Evolutionary conservation across 2,797 vertebrate genomes (phyloP).

Genomic region (Anabas testudineus): DNA sequence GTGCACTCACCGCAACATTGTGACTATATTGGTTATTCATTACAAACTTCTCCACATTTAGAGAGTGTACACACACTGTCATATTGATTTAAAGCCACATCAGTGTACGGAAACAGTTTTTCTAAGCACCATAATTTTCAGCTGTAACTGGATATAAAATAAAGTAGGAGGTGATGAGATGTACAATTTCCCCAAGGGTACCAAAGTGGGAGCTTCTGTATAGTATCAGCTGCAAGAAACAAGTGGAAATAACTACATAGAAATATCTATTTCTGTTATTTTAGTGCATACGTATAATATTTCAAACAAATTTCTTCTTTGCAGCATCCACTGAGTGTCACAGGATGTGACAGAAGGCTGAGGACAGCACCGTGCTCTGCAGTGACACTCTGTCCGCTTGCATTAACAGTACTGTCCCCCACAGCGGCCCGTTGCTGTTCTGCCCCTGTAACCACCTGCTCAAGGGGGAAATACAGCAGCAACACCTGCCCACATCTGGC

Average conservation of each 20-base stretch:
- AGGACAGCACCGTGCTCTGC: conserved; percentile 46
- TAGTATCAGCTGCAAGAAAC: neutral
- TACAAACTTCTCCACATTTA: neutral
- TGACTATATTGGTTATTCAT: conserved; percentile 20
- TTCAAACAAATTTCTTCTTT: conserved; percentile 43
- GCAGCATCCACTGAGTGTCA: conserved; percentile 46
- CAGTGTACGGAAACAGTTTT: neutral
- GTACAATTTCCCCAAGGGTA: conserved; percentile 17
- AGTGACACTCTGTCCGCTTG: conserved; percentile 69
- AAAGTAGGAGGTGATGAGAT: conserved; percentile 9
- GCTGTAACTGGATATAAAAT: neutral
- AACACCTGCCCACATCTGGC: conserved; percentile 66
- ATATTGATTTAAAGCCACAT: conserved; percentile 42
- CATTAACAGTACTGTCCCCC: conserved; percentile 54
- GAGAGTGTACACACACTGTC: conserved; percentile 8
- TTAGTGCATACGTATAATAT: neutral
- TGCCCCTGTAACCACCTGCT: conserved; percentile 73
- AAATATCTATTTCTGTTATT: no score
- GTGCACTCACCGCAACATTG: conserved; percentile 10
- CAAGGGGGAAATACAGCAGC: conserved; percentile 26
- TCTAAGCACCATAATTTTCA: neutral
- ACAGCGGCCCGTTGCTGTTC: conserved; percentile 44
- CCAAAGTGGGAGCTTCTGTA: neutral
- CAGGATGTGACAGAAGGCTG: conserved; percentile 67
- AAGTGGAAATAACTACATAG: neutral